Base-by-base conservation (phyloP, 2,797 vertebrate species). In the Pseudocheirus occidentalis region DNA sequence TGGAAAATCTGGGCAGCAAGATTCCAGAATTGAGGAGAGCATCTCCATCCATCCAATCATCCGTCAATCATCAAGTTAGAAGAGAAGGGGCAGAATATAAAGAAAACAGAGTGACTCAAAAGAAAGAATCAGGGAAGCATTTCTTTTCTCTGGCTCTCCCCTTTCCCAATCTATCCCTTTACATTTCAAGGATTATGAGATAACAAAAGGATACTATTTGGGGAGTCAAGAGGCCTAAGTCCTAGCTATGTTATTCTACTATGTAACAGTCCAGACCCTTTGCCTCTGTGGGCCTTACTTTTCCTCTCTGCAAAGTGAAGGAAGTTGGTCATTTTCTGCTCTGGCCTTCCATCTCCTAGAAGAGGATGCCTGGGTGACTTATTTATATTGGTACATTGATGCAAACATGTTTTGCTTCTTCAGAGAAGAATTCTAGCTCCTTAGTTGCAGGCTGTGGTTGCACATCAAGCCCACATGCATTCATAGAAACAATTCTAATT, bases 401-500 rank as follows among this genome's bases (percentile, higher is more conserved):
- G 87, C 46, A 81, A 93, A 96, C 54, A 29, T 57, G 54, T 92
- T 94, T 81, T 90, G 92, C 50, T 87, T 81, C 87, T 73, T 96
- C 28, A 93, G 95, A 91, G 93, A 96, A 94, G 96, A 73, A 96
- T 92, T 89, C 58, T 91, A 94, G 14, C 58, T 92, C 93, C 50
- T 10, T 31, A 54, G 90, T 97, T 97, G 90, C 96, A 95, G 96
- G 91, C 57, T 81, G 18, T 91, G 81, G 54, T 56, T 92, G 91
- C 91, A 92, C 95, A 91, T 97, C 62, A 95, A 66, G 91, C 93
- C 73, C 91, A 66, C 92, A 58, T 90, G 95, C 97, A 96, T 98
- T 98, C 95, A 57, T 97, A 96, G 95, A 98, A 98, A 97, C 95
- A 95, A 97, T 97, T 97, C 91, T 98, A 98, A 98, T 98, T 97